A percentile compares a stretch with the other conserved stretches of the same genome.
Evolutionary conservation across 2,888 invertebrate species (phyloP).

Genomic region (Campoletis raptor): DNA sequence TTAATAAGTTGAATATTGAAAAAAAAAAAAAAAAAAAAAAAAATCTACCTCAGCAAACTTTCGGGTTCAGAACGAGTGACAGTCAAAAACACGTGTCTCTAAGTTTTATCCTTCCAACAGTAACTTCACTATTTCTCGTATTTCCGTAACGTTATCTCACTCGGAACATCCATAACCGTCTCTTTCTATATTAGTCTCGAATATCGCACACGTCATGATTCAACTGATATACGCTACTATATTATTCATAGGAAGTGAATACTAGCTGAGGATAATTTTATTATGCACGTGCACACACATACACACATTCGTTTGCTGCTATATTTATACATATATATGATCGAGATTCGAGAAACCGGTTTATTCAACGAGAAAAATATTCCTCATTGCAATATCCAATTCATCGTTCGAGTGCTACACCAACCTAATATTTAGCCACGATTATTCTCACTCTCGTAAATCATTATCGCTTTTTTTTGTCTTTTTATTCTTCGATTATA

Average conservation of each 20-base stretch:
- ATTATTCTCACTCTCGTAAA: constrained; percentile 23
- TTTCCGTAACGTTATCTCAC: constrained; percentile 14
- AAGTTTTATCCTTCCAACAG: neutral
- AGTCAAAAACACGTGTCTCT: constrained; percentile 20
- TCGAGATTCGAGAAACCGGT: constrained; percentile 43
- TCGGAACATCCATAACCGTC: constrained; percentile 19
- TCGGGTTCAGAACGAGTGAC: constrained; percentile 6
- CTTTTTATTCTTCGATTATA: neutral
- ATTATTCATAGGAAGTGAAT: constrained; percentile 61
- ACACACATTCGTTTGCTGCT: neutral
- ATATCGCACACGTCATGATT: constrained; percentile 61
- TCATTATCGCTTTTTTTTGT: neutral
- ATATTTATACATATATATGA: neutral
- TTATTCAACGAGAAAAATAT: constrained; percentile 14
- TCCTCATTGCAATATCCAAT: constrained; percentile 13
- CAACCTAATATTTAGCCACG: neutral
- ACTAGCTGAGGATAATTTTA: constrained; percentile 46
- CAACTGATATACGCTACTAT: constrained; percentile 39
- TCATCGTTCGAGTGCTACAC: neutral
- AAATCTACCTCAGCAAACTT: neutral
- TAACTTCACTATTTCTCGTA: neutral
- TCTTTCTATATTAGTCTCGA: constrained; percentile 31
- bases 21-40: neutral
- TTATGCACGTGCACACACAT: constrained; percentile 9
- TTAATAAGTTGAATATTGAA: constrained; percentile 1